phyloP scores from a whole-genome alignment of 2,113 vertebrate species.

The Hippotragus niger region DNA sequence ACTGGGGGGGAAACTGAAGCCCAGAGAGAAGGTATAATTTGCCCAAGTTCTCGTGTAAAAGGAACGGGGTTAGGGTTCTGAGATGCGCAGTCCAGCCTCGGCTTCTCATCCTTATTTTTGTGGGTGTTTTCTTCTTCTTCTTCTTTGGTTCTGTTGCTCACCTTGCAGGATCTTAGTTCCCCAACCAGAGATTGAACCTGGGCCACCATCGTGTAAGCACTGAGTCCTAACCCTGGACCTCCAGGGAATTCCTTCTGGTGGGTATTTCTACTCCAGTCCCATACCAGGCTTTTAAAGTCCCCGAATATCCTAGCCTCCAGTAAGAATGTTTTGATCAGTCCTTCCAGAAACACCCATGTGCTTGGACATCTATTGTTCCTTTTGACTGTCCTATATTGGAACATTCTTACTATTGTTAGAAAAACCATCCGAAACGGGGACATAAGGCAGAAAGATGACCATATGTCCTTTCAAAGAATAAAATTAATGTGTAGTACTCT shows the following conservation, averaged over 20 bases:
- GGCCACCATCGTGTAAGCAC: not conserved
- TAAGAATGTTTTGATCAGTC: not conserved
- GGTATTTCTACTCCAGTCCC: not conserved
- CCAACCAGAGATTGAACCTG: not conserved
- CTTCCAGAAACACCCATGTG: not conserved
- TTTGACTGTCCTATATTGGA: not conserved
- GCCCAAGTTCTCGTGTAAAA: not conserved
- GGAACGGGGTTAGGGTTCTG: not conserved
- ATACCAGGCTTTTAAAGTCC: not conserved
- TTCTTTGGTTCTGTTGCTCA: not conserved
- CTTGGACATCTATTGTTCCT: not conserved
- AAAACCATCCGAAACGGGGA: not conserved
- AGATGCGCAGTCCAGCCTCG: accelerated
- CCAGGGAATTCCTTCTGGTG: not conserved
- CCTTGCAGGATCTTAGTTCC: not conserved
- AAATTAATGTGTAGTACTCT: not conserved
- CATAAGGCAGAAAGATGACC: not conserved
- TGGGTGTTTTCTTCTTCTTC: not conserved
- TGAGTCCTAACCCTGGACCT: not conserved
- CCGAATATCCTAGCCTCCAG: no score
- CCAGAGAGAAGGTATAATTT: not conserved
- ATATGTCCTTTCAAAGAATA: not conserved
- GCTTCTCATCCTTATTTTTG: not conserved
- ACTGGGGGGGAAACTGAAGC: not conserved
- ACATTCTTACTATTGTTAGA: not conserved